Percentiles rank a stretch among this genome's conserved stretches.
phyloP scores from a whole-genome alignment of 1,140 invertebrate genomes.

The Wiebesia pumilae region DNA sequence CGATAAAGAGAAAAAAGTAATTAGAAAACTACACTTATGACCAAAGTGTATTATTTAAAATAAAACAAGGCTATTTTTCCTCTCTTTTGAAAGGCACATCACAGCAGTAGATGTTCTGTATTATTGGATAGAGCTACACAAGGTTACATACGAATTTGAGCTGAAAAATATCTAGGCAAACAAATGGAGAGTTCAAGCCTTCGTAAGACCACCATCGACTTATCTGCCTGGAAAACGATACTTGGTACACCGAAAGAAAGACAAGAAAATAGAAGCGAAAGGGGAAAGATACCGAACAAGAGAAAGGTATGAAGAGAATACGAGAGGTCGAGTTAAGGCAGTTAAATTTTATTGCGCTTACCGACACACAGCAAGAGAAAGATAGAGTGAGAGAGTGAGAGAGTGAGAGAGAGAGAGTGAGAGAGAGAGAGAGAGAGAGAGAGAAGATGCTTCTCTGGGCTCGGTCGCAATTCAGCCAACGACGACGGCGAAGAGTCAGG shows the following conservation, averaged over 20 bases:
- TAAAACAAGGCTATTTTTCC: neutral
- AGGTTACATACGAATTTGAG: neutral
- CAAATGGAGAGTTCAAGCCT: neutral
- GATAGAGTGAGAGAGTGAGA: conserved; percentile 2
- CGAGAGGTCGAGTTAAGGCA: conserved; percentile 56
- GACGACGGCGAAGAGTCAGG: conserved; percentile 52
- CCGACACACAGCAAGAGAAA: conserved; percentile 44
- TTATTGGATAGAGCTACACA: neutral
- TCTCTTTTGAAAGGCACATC: too few species aligned
- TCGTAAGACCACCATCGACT: conserved; percentile 23
- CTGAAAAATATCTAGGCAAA: neutral
- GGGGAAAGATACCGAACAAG: conserved; percentile 22
- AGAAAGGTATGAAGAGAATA: conserved; percentile 21
- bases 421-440: conserved; percentile 16
- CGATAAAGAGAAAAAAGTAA: too few species aligned
- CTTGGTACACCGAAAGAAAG: conserved; percentile 10
- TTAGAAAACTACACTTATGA: too few species aligned
- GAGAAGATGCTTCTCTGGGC: conserved; percentile 26
- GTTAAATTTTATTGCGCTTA: conserved; percentile 69
- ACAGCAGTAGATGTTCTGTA: neutral
- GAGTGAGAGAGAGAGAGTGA: conserved; percentile 21
- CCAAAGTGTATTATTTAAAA: too few species aligned
- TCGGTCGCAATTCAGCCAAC: conserved; percentile 32
- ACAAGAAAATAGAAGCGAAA: conserved; percentile 33
- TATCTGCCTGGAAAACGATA: conserved; percentile 27